Percentiles rank a stretch among this genome's conserved stretches.
These are phyloP conservation scores for Bovichtus diacanthus DNA, from an alignment of 2,797 vertebrate genomes.

Conservation along the genomic window DNA sequence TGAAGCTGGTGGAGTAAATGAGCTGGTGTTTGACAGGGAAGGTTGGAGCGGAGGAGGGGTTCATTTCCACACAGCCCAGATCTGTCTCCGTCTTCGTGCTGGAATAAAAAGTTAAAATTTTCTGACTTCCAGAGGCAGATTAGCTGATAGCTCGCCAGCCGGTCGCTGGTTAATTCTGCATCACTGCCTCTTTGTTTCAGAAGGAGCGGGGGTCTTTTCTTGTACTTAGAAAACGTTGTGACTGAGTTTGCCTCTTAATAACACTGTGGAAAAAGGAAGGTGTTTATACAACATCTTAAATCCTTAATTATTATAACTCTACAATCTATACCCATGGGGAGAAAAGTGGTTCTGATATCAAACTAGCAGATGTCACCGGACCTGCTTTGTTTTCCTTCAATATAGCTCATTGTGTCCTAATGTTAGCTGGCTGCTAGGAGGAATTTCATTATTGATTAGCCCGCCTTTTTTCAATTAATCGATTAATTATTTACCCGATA, in stretches of 20 bases:
- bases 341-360: neutral
- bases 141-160: slow-evolving; percentile 23
- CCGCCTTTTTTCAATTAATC: neutral
- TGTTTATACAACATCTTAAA: slow-evolving; percentile 6
- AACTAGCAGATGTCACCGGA: slow-evolving; percentile 2
- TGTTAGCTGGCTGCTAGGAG: neutral
- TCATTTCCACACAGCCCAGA: slow-evolving; percentile 42
- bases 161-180: slow-evolving; percentile 9
- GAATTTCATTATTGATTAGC: neutral
- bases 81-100: slow-evolving; percentile 19
- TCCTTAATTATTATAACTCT: neutral
- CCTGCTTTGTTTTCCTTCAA: neutral
- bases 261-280: neutral
- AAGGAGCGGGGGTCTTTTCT: neutral
- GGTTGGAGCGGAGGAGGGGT: slow-evolving; percentile 5
- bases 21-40: slow-evolving; percentile 57
- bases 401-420: neutral
- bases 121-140: slow-evolving; percentile 31
- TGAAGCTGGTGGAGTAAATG: slow-evolving; percentile 57
- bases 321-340: neutral
- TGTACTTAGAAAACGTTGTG: neutral
- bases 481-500: neutral
- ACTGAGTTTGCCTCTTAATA: slow-evolving; percentile 9
- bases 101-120: slow-evolving; percentile 36
- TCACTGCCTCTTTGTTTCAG: slow-evolving; percentile 34